phyloP scores from a whole-genome alignment of 2,113 vertebrate species.

The Urocitellus parryii region DNA sequence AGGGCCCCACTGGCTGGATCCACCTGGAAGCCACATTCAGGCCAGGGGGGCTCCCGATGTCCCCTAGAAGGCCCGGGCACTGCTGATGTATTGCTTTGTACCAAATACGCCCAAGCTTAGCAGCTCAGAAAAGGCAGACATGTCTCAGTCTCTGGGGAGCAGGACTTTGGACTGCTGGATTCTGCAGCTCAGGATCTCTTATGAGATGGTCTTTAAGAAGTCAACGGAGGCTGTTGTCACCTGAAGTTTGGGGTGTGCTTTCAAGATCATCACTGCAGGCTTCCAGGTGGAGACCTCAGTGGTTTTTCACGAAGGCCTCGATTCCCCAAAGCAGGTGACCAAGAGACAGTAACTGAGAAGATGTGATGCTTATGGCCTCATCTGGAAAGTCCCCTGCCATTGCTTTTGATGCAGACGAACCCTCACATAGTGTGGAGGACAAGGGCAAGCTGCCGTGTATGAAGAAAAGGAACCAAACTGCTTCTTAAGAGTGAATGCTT shows the following conservation, averaged over 20 bases:
- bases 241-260: background rate
- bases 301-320: too few relatives aligned
- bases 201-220: background rate
- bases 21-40: background rate
- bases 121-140: background rate
- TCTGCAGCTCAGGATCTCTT: background rate
- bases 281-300: background rate
- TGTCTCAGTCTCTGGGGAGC: background rate
- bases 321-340: background rate
- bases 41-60: background rate
- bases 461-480: background rate
- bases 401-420: too few relatives aligned
- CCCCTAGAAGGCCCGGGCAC: background rate
- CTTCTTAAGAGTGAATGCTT: background rate
- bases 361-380: background rate
- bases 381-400: background rate
- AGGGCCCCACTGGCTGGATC: background rate
- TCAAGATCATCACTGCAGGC: background rate
- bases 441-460: too few relatives aligned
- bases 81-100: background rate
- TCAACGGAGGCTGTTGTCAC: background rate
- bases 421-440: background rate
- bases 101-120: background rate
- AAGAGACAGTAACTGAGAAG: background rate
- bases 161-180: background rate